These are phyloP conservation scores for Hylaea fasciaria DNA, from an alignment of 2,888 invertebrate species.

Conservation along the genomic window DNA sequence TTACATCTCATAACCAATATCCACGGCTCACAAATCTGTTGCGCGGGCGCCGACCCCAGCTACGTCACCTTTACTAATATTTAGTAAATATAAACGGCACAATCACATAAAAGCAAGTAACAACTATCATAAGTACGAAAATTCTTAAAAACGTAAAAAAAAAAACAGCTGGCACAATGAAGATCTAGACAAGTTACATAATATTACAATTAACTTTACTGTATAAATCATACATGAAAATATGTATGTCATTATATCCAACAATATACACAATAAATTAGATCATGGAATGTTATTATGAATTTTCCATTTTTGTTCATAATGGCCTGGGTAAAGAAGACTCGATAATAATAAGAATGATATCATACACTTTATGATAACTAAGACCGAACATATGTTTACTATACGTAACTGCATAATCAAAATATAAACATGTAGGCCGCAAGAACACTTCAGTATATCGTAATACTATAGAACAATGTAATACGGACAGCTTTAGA, in stretches of 20 bases:
- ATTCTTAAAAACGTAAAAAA: constrained; percentile 73
- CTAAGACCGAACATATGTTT: constrained; percentile 43
- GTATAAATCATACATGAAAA: constrained; percentile 79
- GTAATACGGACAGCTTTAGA: constrained; percentile 2
- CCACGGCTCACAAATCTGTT: constrained; percentile 10
- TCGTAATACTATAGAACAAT: constrained; percentile 11
- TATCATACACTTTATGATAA: constrained; percentile 43
- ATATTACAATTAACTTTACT: constrained; percentile 72
- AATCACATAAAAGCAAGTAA: constrained; percentile 79
- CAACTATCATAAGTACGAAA: constrained; percentile 82
- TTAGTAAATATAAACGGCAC: constrained; percentile 30
- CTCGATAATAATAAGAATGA: constrained; percentile 74
- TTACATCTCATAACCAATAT: constrained; percentile 12
- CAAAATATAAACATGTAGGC: constrained; percentile 54
- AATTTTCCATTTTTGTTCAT: constrained; percentile 64
- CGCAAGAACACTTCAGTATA: constrained; percentile 53
- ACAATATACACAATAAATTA: constrained; percentile 84
- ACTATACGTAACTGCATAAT: constrained; percentile 32
- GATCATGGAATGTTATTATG: constrained; percentile 83
- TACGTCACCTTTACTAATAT: constrained; percentile 4
- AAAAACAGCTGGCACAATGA: constrained; percentile 81
- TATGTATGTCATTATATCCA: constrained; percentile 75
- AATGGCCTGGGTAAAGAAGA: constrained; percentile 57
- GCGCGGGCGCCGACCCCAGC: constrained; percentile 5
- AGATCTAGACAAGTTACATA: constrained; percentile 80